Base-by-base conservation (phyloP, 2,113 vertebrate genomes). In the Laticauda laticaudata region DNA sequence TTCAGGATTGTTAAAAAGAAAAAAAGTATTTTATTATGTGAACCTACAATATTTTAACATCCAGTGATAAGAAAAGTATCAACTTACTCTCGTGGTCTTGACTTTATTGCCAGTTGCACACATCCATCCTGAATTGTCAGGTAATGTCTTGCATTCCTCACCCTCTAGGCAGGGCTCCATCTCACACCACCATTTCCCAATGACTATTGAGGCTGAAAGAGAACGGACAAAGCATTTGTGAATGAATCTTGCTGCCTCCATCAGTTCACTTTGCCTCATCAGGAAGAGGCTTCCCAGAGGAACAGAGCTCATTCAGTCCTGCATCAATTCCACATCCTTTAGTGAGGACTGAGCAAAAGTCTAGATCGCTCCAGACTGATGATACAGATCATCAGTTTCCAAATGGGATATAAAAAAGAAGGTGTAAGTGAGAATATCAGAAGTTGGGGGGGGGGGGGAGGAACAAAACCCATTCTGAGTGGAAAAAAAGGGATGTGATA, bases 171-270 rank as follows among this genome's bases (percentile, higher is more conserved):
- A 99, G 4, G 99, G 99, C 94, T 99, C 99, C 99, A 99, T 99
- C 98, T 99, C 99, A 97, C 99, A 99, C 99, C 99, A 99, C 99
- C 99, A 99, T 94, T 99, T 99, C 92, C 99, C 99, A 96, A 99
- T 99, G 96, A 99, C 99, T 96, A 99, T 99, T 97, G 99, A 99
- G 87, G 99, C 99, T 99, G 94, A 57, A 94, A 96, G 94, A 43
- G n/a, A 91, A 91, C 5, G 39, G 29, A 34, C 23, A 90, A n/a
- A 90, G 45, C 0, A 0, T 69, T 90, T 69, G 57, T 64, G 43
- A 90, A 90, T 64, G 9, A 14, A 90, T 15, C 26, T 48, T 64
- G 24, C 89, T 90, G 57, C 43, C 12, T 29, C 45, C 59, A 48
- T 10, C 14, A 64, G 24, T 59, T 45, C 15, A 61, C 21, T 90